These are phyloP conservation scores for Ariolimax columbianus DNA, from an alignment of 2,888 invertebrate genomes.

Conservation along the genomic window DNA sequence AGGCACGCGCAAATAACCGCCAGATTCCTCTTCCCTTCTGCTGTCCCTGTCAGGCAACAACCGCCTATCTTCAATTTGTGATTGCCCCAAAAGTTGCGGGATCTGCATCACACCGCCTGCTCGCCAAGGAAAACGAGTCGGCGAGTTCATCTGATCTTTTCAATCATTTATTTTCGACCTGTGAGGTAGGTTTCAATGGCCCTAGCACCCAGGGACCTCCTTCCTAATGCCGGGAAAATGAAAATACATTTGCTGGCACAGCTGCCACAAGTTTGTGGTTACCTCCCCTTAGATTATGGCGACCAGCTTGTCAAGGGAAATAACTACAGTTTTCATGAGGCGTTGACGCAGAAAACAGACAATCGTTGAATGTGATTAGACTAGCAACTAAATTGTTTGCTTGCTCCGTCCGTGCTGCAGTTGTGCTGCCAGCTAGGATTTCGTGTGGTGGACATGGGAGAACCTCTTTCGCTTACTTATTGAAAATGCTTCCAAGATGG, in stretches of 20 bases:
- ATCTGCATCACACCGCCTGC: neutral
- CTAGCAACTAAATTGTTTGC: neutral
- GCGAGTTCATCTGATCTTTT: conserved; percentile 22
- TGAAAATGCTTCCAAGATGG: too few relatives aligned
- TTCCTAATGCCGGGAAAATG: neutral
- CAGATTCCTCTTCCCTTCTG: neutral
- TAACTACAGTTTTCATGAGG: conserved; percentile 9
- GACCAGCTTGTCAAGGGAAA: conserved; percentile 12
- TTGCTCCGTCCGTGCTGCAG: neutral
- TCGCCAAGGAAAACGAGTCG: neutral
- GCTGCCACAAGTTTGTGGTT: conserved; percentile 16
- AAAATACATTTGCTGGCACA: neutral
- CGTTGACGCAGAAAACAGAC: conserved; percentile 7
- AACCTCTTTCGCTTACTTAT: too few relatives aligned
- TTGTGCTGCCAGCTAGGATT: neutral
- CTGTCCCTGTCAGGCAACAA: neutral
- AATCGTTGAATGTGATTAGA: conserved; percentile 21
- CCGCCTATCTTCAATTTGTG: neutral
- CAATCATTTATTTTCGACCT: conserved; percentile 39
- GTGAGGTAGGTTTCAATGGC: conserved; percentile 5
- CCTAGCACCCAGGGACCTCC: conserved; percentile 22
- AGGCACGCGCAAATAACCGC: neutral
- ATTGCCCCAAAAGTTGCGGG: neutral
- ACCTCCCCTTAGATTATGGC: conserved; percentile 18
- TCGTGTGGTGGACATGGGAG: neutral